Percentiles rank a stretch among this genome's conserved stretches.
These are phyloP conservation scores for Drosophila ambigua DNA, from an alignment of 1,140 invertebrate species.

Conservation along the genomic window DNA sequence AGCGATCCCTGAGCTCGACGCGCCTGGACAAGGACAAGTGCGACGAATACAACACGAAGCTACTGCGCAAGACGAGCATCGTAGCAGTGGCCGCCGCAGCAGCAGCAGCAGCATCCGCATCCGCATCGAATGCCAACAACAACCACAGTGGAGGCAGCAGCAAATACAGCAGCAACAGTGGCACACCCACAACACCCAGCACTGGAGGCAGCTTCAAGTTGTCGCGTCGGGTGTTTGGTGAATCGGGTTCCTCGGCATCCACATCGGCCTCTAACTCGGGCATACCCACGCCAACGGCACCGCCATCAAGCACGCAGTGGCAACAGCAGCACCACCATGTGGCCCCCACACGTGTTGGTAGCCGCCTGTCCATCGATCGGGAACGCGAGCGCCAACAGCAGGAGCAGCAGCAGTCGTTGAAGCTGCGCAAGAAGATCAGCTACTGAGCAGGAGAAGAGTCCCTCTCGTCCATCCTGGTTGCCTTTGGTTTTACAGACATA, in stretches of 20 bases:
- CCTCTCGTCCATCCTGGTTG: conserved; percentile 19
- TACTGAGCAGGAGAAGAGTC: conserved; percentile 51
- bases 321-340: conserved; percentile 41
- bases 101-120: conserved; percentile 19
- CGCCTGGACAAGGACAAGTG: conserved; percentile 81
- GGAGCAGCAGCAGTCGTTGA: conserved; percentile 55
- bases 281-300: conserved; percentile 75
- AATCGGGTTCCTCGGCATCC: conserved; percentile 71
- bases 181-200: conserved; percentile 5
- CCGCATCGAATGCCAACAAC: conserved; percentile 5
- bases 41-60: conserved; percentile 80
- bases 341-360: conserved; percentile 24
- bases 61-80: conserved; percentile 72
- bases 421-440: conserved; percentile 82
- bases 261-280: conserved; percentile 78
- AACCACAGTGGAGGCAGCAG: conserved; percentile 38
- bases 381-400: conserved; percentile 41
- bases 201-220: conserved; percentile 64
- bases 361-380: conserved; percentile 53
- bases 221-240: conserved; percentile 60
- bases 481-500: conserved; percentile 2
- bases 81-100: conserved; percentile 51
- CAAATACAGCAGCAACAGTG: conserved; percentile 50
- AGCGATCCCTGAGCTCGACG: conserved; percentile 80
- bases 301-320: conserved; percentile 51